Base-by-base conservation (phyloP, 2,113 vertebrate species). In the Vulpes lagopus region DNA sequence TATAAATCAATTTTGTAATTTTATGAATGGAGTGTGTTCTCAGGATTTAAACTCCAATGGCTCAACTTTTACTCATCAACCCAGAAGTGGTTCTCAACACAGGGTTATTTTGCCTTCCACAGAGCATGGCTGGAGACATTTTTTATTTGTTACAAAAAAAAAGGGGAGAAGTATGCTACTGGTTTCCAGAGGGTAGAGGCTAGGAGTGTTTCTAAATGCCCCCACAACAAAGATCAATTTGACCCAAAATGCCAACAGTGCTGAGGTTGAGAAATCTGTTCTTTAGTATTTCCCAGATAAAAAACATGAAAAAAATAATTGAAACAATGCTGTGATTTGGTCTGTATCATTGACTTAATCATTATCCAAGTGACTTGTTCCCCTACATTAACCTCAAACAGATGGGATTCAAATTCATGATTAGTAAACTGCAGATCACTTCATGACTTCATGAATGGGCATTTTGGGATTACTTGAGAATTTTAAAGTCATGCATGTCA, bases 111-210 rank as follows among this genome's bases (percentile, higher is more conserved):
- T 80, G 3, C 0, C 27, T 14, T 43, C 27, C 17, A 23, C 3
- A 16, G 35, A n/a, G 49, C 20, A 64, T 20, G 11, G 38, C 16
- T 93, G 8, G 3, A 65, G n/a, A 91, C 5, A 71, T 59, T 94
- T 94, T 94, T 35, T 43, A 49, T 57, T 62, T 93, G 51, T 95
- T 64, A 84, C 9, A 92, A 62, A 88, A 88, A 88, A 88, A 82
- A 43, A 8, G 11, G 51, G 20, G 3, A 90, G 11, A 90, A 17
- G 14, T 62, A 3, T 78, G 25, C 1, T 69, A 20, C 57, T 85
- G 32, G 59, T 4, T 16, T 38, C 60, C 64, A 57, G 6, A 23
- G 15, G 25, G 27, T 65, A n/a, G 6, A 93, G 22, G 51, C 20
- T n/a, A 53, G 30, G 32, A 20, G 35, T 43, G 25, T 25, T 51